Percentiles rank a stretch among this genome's conserved stretches.
Conservation (phyloP, 2,113 vertebrate genomes). For the Myxocyprinus asiaticus region DNA sequence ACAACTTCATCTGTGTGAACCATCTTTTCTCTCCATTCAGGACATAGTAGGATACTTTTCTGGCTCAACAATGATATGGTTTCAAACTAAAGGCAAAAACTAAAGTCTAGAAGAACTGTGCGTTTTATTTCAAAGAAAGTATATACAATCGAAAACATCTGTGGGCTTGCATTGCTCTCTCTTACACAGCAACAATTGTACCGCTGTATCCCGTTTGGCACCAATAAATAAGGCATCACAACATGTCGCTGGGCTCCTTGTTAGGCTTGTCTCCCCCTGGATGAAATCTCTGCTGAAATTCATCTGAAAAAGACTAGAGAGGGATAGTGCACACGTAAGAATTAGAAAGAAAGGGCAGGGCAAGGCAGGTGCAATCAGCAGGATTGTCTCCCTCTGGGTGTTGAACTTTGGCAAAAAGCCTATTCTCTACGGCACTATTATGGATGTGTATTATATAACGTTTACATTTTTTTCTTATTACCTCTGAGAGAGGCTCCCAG, state of each 20-base stretch:
- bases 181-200: constrained; percentile 22
- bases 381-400: constrained; percentile 42
- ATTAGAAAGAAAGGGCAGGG: constrained; percentile 15
- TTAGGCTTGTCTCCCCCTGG: constrained; percentile 3
- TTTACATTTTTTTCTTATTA: constrained; percentile 60
- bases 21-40: not conserved
- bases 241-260: constrained; percentile 24
- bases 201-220: constrained; percentile 19
- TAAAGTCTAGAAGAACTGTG: no score
- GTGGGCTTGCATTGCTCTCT: not conserved
- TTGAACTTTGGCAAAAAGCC: constrained; percentile 54
- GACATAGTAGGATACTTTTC: no score
- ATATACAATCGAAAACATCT: no score
- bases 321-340: not conserved
- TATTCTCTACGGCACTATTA: constrained; percentile 55
- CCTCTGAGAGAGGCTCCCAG: constrained; percentile 53
- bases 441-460: constrained; percentile 48
- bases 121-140: no score
- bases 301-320: constrained; percentile 1
- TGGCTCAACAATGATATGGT: no score
- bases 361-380: constrained; percentile 45
- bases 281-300: not conserved
- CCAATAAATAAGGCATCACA: constrained; percentile 9
- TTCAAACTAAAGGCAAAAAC: no score
- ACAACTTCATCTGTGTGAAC: not conserved